phyloP scores from a whole-genome alignment of 2,113 vertebrate genomes.

The Cheilinus undulatus region DNA sequence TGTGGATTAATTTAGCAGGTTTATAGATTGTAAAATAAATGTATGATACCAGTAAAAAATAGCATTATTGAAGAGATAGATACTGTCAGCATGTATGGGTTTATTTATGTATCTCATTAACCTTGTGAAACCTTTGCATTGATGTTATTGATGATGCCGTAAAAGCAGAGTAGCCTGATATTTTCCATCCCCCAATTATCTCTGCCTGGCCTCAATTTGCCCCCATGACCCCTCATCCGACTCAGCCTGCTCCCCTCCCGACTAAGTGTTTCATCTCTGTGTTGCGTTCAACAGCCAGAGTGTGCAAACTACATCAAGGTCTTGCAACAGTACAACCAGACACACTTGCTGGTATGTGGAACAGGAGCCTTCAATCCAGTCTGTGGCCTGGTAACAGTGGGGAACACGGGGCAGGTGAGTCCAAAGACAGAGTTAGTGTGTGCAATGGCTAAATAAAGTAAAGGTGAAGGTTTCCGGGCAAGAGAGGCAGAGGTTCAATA shows the following conservation, averaged over 20 bases:
- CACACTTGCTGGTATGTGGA: conserved; percentile 92
- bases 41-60: not conserved
- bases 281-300: conserved; percentile 85
- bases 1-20: not conserved
- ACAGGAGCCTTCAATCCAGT: conserved; percentile 94
- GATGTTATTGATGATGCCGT: conserved; percentile 42
- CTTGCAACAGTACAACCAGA: conserved; percentile 92
- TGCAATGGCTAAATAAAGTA: not conserved
- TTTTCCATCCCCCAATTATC: conserved; percentile 16
- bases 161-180: conserved; percentile 20
- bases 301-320: conserved; percentile 96
- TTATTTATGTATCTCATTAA: conserved; percentile 19
- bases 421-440: not conserved
- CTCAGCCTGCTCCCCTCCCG: not conserved
- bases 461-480: not conserved
- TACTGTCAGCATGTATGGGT: not conserved
- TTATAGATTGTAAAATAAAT: not conserved
- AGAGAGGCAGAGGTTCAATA: too few relatives aligned
- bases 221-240: not conserved
- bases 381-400: conserved; percentile 88
- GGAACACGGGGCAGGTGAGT: conserved; percentile 80
- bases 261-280: conserved; percentile 9
- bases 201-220: conserved; percentile 9
- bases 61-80: not conserved
- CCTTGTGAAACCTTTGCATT: conserved; percentile 38